These are phyloP conservation scores for Isaurus tuberculatus DNA, from an alignment of 92 coral and sea anemone species.

Conservation along the genomic window DNA sequence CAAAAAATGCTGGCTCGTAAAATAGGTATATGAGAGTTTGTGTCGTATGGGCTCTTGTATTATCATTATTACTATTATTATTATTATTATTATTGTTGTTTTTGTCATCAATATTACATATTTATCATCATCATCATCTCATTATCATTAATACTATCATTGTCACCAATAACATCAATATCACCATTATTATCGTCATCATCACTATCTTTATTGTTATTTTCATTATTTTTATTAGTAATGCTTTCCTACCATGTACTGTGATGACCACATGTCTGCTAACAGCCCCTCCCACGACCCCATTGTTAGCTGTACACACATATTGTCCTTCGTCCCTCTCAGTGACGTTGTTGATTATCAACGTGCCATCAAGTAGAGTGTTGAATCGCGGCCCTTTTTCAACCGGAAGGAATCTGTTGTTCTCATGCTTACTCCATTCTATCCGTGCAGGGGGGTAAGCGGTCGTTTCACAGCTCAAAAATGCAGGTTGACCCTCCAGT, in stretches of 20 bases:
- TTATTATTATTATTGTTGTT: too few relatives aligned
- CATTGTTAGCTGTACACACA: constrained; percentile 76
- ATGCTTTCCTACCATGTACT: constrained; percentile 87
- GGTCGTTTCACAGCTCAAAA: constrained; percentile 74
- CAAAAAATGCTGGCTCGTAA: too few relatives aligned
- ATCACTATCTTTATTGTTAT: too few relatives aligned
- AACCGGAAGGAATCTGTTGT: constrained; percentile 68
- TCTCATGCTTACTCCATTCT: constrained; percentile 79
- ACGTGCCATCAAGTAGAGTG: constrained; percentile 84
- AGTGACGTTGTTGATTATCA: constrained; percentile 83
- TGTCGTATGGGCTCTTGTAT: too few relatives aligned
- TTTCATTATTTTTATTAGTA: too few relatives aligned
- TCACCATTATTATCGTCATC: too few relatives aligned
- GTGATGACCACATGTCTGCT: constrained; percentile 67
- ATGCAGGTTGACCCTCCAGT: constrained; percentile 74
- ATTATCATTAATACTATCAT: too few relatives aligned
- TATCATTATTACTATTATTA: too few relatives aligned
- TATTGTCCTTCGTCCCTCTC: constrained; percentile 85
- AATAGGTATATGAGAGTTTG: too few relatives aligned
- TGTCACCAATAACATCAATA: too few relatives aligned
- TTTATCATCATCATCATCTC: too few relatives aligned
- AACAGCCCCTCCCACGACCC: constrained; percentile 57
- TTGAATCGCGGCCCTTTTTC: constrained; percentile 70
- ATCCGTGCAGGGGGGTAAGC: constrained; percentile 94
- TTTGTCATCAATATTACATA: too few relatives aligned